Percentiles rank a stretch among this genome's conserved stretches.
phyloP scores from a whole-genome alignment of 2,888 invertebrate species.

The Xestoiulus laeticollis region DNA sequence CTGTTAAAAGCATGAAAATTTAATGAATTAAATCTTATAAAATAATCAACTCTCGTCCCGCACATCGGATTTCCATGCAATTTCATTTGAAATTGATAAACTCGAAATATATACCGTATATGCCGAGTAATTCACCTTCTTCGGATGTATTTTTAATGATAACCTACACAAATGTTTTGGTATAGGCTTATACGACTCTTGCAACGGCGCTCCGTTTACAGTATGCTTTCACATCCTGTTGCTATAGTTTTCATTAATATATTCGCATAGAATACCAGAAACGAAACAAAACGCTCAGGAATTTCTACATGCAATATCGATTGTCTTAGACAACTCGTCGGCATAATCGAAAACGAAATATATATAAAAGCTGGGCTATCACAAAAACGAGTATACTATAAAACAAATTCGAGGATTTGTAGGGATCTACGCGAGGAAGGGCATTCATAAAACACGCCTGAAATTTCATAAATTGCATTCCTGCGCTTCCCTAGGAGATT shows the following conservation, averaged over 20 bases:
- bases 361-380: not conserved
- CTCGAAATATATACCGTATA: not conserved
- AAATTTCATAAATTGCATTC: slow-evolving; percentile 29
- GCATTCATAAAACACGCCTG: not conserved
- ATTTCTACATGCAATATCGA: not conserved
- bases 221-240: not conserved
- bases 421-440: not conserved
- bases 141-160: not conserved
- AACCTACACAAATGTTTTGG: not conserved
- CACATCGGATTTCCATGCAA: not conserved
- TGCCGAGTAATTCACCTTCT: not conserved
- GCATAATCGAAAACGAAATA: slow-evolving; percentile 5
- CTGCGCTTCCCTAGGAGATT: not conserved
- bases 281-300: slow-evolving; percentile 6
- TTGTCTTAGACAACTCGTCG: not conserved
- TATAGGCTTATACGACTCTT: not conserved
- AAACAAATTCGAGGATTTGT: slow-evolving; percentile 30
- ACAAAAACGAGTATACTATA: not conserved
- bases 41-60: not conserved
- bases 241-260: not conserved
- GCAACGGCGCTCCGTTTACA: not conserved
- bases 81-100: not conserved
- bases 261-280: not conserved
- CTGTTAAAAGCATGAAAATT: not conserved
- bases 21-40: not conserved